Percentiles rank a stretch among this genome's conserved stretches.
Conservation (phyloP, 37 sponge, comb jelly and placozoan species). For the Sycon ciliatum region DNA sequence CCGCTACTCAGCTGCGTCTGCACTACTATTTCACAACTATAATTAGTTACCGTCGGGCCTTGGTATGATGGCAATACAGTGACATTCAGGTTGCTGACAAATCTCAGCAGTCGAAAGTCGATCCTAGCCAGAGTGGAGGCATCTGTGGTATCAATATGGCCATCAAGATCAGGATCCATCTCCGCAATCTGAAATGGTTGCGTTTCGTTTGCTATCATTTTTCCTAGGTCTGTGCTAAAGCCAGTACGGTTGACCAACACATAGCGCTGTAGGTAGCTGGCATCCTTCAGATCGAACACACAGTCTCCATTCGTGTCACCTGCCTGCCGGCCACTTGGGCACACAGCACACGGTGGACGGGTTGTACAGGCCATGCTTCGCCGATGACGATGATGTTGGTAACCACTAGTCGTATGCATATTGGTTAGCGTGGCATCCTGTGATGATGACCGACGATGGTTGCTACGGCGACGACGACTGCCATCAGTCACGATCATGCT, state of each 20-base stretch:
- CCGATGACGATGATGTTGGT: not conserved
- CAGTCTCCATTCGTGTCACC: conserved; percentile 72
- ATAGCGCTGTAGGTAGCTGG: conserved; percentile 34
- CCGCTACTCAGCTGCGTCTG: conserved; percentile 20
- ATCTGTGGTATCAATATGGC: not conserved
- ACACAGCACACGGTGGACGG: conserved; percentile 26
- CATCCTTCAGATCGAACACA: conserved; percentile 49
- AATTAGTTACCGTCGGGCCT: too few relatives aligned
- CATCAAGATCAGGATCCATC: conserved; percentile 1
- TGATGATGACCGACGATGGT: too few relatives aligned
- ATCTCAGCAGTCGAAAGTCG: conserved; percentile 32
- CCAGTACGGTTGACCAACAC: conserved; percentile 23
- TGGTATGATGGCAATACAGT: too few relatives aligned
- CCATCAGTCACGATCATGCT: conserved; percentile 5
- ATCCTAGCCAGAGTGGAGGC: not conserved
- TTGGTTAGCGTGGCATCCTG: not conserved
- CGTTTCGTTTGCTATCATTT: not conserved
- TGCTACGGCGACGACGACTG: not conserved
- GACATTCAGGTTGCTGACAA: conserved; percentile 12
- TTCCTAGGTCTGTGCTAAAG: conserved; percentile 23
- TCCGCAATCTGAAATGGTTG: not conserved
- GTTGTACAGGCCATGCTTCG: not conserved
- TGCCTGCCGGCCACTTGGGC: conserved; percentile 12
- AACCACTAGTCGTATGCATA: not conserved
- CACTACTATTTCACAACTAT: conserved; percentile 25